Evolutionary conservation across 37 sponge, comb jelly and placozoan species (phyloP).

Genomic region (Dysidea cf. avara): DNA sequence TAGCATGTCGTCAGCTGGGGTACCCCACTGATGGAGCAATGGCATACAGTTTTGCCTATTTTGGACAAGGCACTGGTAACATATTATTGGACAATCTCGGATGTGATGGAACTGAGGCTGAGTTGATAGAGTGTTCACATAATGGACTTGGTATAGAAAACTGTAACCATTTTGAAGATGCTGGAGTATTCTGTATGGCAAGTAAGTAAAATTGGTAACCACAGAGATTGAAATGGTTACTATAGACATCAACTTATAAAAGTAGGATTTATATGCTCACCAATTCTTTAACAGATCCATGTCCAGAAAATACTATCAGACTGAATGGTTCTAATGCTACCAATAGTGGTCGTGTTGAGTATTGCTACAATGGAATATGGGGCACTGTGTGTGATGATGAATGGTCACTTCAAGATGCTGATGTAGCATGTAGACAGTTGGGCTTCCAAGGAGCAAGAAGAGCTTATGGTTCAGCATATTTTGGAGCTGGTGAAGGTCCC

Average conservation of each 20-base stretch:
- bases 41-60: not conserved
- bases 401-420: slow-evolving; percentile 27
- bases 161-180: slow-evolving; percentile 3
- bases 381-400: slow-evolving; percentile 12
- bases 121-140: slow-evolving; percentile 18
- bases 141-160: not conserved
- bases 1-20: slow-evolving; percentile 31
- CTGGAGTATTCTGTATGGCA: not conserved
- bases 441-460: slow-evolving; percentile 1
- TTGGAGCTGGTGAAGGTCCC: slow-evolving; percentile 4
- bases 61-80: slow-evolving; percentile 14
- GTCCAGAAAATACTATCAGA: too few relatives aligned
- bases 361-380: slow-evolving; percentile 6
- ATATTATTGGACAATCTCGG: slow-evolving; percentile 35
- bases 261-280: too few relatives aligned
- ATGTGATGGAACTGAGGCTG: slow-evolving; percentile 29
- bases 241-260: too few relatives aligned
- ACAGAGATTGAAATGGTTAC: too few relatives aligned
- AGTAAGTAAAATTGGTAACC: too few relatives aligned
- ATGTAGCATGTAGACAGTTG: slow-evolving; percentile 23
- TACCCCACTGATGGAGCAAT: slow-evolving; percentile 12
- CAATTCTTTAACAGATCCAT: too few relatives aligned
- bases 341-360: not conserved
- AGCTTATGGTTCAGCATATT: not conserved
- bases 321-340: not conserved